Base-by-base conservation (phyloP, 2,113 vertebrate species). In the Colossoma macropomum region DNA sequence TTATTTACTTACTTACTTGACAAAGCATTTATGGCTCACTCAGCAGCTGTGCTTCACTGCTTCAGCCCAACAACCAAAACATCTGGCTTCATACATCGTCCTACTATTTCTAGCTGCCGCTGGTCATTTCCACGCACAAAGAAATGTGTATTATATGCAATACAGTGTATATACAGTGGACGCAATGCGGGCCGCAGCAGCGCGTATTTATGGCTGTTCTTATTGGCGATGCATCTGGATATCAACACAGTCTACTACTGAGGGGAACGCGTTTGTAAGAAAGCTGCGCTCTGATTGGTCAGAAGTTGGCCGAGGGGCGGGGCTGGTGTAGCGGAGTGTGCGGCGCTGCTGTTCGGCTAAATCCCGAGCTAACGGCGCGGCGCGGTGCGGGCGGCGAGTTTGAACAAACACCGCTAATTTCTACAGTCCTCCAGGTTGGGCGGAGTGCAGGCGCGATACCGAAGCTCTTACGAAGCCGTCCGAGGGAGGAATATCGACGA, bases 221-320 rank as follows among this genome's bases (percentile, higher is more conserved):
- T 6, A 9, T 5, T 45, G 41, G 41, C 10, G 41, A 45, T 45
- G 41, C 10, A 6, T 45, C 41, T 45, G 41, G 9, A 5, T 45
- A 11, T 45, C 41, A 9, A 38, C 50, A 12, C n/a, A 23, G 54
- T 38, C 48, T 86, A 62, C 70, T 45, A 45, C 41, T 45, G 41
- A 1, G 41, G 75, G 83, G 77, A 79, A 77, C 56, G 32, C 69
- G 27, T 74, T 66, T 84, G 34, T 84, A 41, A n/a, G 66, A 62
- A 50, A 32, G 27, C 34, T 17, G 75, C 59, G 4, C 41, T 81
- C 50, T 75, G 85, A 86, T 86, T 86, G 85, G 85, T 84, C 75
- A 16, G 38, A 84, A 86, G 85, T 86, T 84, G 23, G 17, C 38
- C 19, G 27, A 21, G 63, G 85, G 85, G 85, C 60, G 75, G 73